Conservation (phyloP, 2,888 invertebrate species). For the Aspidapion aeneum region DNA sequence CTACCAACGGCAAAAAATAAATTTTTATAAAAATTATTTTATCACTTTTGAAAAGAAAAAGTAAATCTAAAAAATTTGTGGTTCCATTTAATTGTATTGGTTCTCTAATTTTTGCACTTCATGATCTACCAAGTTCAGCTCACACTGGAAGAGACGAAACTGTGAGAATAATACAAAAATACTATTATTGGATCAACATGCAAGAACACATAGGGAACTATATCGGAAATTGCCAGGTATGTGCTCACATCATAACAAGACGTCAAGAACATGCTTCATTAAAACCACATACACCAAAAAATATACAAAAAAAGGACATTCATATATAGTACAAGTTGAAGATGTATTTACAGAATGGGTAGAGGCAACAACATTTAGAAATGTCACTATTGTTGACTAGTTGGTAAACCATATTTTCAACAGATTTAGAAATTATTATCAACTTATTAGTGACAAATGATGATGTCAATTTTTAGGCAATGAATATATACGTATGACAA, state of each 20-base stretch:
- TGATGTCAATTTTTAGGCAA: no score
- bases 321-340: slow-evolving; percentile 6
- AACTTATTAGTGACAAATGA: no score
- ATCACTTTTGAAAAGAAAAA: no score
- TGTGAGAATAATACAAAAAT: slow-evolving; percentile 6
- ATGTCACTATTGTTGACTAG: neutral
- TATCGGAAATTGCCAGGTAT: neutral
- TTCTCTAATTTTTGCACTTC: neutral
- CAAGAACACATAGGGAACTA: no score
- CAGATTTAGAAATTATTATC: no score
- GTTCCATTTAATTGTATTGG: neutral
- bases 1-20: neutral
- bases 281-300: neutral
- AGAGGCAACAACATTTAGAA: slow-evolving; percentile 6
- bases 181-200: slow-evolving; percentile 5
- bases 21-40: no score
- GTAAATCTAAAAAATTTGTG: neutral
- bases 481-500: no score
- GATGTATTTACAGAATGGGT: slow-evolving; percentile 14
- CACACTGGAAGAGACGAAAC: slow-evolving; percentile 6
- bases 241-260: neutral
- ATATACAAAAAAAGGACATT: neutral
- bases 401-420: no score
- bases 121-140: neutral
- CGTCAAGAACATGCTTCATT: neutral